Base-by-base conservation (phyloP, 2,888 invertebrate species). In the Cryptosula pallasiana region DNA sequence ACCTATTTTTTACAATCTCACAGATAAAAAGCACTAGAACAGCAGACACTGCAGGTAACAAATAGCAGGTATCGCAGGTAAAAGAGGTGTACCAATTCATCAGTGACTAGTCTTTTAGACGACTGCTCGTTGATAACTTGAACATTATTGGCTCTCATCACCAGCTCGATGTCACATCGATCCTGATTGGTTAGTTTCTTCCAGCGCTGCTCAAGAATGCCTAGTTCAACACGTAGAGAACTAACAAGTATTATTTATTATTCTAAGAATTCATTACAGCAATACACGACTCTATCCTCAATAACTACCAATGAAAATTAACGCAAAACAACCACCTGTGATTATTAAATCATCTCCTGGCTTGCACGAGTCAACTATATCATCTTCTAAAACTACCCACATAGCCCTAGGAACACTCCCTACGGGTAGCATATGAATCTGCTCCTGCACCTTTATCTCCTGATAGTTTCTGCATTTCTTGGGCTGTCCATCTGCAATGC, bases 271-370 rank as follows among this genome's bases (percentile, higher is more conserved):
- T n/a, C n/a, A n/a, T n/a, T n/a, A n/a, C n/a, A n/a, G n/a, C n/a
- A n/a, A n/a, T n/a, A n/a, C n/a, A n/a, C n/a, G n/a, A n/a, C n/a
- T n/a, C n/a, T n/a, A n/a, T n/a, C n/a, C n/a, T n/a, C n/a, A n/a
- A n/a, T n/a, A n/a, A n/a, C n/a, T n/a, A n/a, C n/a, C n/a, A n/a
- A n/a, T n/a, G n/a, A n/a, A n/a, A n/a, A n/a, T n/a, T n/a, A n/a
- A n/a, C n/a, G n/a, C n/a, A n/a, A n/a, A 20, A 45, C 20, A 76
- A 83, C 82, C 86, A 93, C 94, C 63, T 63, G 91, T 91, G 75
- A 94, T 89, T 75, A 90, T 89, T 23, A 94, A 89, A 87, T 92
- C 91, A 87, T 95, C 94, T 0, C 95, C 95, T 71, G 94, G 93
- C 84, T 92, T 92, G 82, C 93, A 93, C 75, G 86, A 86, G 83